These are phyloP conservation scores for Rattus norvegicus DNA, from an alignment of 2,113 vertebrate species.

Conservation along the genomic window DNA sequence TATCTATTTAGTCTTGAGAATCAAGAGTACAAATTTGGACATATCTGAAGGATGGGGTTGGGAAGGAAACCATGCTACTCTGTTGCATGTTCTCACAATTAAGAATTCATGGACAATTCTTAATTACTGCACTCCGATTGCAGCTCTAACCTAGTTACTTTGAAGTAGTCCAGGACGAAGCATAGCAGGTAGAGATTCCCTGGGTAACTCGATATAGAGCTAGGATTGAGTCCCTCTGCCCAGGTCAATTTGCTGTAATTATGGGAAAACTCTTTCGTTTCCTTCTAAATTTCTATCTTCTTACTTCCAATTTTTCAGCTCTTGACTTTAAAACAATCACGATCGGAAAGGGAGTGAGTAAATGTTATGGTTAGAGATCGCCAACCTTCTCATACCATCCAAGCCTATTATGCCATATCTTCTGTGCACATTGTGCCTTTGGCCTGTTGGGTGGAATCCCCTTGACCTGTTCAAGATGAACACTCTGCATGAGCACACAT, in stretches of 20 bases:
- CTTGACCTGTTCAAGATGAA: not conserved
- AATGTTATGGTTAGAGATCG: not conserved
- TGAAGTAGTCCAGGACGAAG: not conserved
- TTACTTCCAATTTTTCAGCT: not conserved
- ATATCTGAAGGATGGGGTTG: fast-evolving
- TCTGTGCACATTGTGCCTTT: not conserved
- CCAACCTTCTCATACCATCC: not conserved
- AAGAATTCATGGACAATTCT: not conserved
- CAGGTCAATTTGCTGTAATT: not conserved
- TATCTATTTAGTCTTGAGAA: not conserved
- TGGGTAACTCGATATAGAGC: not conserved
- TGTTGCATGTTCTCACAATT: not conserved
- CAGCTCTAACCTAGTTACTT: not conserved
- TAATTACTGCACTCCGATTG: not conserved
- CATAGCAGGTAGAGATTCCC: not conserved
- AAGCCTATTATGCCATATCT: not conserved
- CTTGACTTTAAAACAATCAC: not conserved
- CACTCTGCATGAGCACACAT: not conserved
- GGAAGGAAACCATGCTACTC: not conserved
- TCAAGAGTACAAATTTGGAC: not conserved
- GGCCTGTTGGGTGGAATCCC: not conserved
- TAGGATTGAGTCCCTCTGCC: not conserved
- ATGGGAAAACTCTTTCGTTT: not conserved
- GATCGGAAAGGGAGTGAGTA: not conserved
- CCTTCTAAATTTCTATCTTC: not conserved